Conservation (phyloP, 2,797 vertebrate species). For the Catharus ustulatus region DNA sequence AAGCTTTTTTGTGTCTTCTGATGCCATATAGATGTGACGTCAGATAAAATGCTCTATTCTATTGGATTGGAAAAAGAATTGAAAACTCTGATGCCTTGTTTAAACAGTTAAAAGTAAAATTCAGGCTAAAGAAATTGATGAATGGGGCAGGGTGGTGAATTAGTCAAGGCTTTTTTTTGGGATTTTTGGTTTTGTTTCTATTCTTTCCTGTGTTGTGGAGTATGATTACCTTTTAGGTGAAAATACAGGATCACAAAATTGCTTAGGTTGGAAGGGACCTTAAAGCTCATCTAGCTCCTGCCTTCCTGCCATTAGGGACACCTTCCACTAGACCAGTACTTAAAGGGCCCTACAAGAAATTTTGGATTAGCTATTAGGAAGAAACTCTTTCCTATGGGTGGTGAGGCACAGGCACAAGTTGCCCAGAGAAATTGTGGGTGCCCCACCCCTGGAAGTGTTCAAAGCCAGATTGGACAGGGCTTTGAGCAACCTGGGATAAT, state of each 20-base stretch:
- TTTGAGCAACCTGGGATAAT: neutral
- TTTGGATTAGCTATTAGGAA: neutral
- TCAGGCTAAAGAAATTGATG: neutral
- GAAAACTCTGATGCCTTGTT: neutral
- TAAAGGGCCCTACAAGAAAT: neutral
- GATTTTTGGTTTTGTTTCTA: neutral
- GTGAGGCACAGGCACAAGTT: neutral
- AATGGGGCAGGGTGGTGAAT: neutral
- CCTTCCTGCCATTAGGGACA: neutral
- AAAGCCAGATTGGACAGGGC: neutral
- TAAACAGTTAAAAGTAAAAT: neutral
- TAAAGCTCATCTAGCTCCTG: neutral
- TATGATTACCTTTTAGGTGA: neutral
- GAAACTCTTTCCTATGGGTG: neutral
- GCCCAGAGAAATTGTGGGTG: neutral
- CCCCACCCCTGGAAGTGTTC: neutral
- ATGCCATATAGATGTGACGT: neutral
- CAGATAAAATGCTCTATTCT: neutral
- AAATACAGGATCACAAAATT: neutral
- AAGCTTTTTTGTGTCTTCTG: neutral
- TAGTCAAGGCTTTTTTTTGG: accelerated
- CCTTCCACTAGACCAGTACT: neutral
- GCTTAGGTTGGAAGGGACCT: neutral
- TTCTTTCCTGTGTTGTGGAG: neutral
- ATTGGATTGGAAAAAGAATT: neutral